phyloP scores from a whole-genome alignment of 2,113 vertebrate species.

The Nycticebus coucang region DNA sequence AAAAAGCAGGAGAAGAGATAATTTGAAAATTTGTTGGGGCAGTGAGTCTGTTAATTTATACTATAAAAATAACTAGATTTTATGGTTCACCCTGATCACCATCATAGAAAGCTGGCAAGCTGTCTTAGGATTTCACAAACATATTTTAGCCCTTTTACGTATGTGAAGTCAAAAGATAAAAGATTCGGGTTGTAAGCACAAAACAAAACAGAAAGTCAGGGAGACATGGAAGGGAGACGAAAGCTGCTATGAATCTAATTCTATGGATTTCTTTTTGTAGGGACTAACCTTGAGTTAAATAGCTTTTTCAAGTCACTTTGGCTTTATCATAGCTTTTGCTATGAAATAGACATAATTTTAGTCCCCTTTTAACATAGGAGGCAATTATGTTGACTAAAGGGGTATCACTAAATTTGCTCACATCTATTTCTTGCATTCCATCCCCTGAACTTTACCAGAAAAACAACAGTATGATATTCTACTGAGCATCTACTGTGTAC shows the following conservation, averaged over 20 bases:
- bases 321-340: not conserved
- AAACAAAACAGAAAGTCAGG: not conserved
- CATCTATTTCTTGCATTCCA: not conserved
- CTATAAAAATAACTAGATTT: not conserved
- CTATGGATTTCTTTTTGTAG: not conserved
- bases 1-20: not conserved
- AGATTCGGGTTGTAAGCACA: not conserved
- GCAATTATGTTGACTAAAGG: not conserved
- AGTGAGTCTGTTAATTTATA: not conserved
- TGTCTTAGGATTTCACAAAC: not conserved
- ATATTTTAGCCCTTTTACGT: not conserved
- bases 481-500: not conserved
- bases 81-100: not conserved
- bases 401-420: not conserved
- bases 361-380: not conserved
- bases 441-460: not conserved
- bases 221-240: not conserved
- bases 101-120: not conserved
- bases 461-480: not conserved
- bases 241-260: not conserved
- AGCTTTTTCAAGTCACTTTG: not conserved
- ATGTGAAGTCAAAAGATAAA: not conserved
- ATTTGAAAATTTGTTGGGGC: not conserved
- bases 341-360: not conserved
- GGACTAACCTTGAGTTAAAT: not conserved